These are phyloP conservation scores for Alca torda DNA, from an alignment of 2,797 vertebrate species.

Conservation along the genomic window DNA sequence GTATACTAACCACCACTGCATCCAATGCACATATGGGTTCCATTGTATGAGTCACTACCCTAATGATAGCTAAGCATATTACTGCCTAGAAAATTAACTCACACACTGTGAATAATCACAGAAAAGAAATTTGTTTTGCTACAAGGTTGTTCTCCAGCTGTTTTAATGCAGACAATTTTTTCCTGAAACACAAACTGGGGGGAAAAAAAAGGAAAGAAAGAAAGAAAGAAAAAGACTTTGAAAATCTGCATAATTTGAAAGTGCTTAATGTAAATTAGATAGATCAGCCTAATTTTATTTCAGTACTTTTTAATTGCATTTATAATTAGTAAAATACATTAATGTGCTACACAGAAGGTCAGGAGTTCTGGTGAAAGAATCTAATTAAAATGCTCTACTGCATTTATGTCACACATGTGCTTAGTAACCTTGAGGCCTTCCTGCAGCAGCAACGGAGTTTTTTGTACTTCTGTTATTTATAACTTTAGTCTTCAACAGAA, in stretches of 20 bases:
- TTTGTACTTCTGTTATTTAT: not conserved
- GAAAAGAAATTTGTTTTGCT: conserved; percentile 79
- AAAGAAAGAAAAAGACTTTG: conserved; percentile 38
- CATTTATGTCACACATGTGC: conserved; percentile 56
- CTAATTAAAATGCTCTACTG: conserved; percentile 76
- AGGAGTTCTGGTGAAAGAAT: conserved; percentile 76
- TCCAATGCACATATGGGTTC: conserved; percentile 21
- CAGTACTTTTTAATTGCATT: conserved; percentile 84
- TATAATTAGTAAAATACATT: conserved; percentile 85
- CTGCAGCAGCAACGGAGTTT: not conserved
- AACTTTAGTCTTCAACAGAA: conserved; percentile 25
- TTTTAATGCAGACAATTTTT: conserved; percentile 77
- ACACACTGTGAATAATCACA: conserved; percentile 79
- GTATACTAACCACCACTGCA: not conserved
- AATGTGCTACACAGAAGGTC: conserved; percentile 79
- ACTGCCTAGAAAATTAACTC: conserved; percentile 76
- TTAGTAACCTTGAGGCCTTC: conserved; percentile 60
- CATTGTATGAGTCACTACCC: conserved; percentile 48
- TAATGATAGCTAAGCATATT: conserved; percentile 59
- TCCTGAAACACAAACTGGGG: conserved; percentile 64
- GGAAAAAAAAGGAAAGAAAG: not conserved
- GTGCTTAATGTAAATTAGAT: conserved; percentile 82
- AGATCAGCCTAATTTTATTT: conserved; percentile 82
- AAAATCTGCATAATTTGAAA: conserved; percentile 79
- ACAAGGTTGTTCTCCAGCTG: conserved; percentile 80